phyloP scores from a whole-genome alignment of 2,113 vertebrate species.

The Bostrychus sinensis region DNA sequence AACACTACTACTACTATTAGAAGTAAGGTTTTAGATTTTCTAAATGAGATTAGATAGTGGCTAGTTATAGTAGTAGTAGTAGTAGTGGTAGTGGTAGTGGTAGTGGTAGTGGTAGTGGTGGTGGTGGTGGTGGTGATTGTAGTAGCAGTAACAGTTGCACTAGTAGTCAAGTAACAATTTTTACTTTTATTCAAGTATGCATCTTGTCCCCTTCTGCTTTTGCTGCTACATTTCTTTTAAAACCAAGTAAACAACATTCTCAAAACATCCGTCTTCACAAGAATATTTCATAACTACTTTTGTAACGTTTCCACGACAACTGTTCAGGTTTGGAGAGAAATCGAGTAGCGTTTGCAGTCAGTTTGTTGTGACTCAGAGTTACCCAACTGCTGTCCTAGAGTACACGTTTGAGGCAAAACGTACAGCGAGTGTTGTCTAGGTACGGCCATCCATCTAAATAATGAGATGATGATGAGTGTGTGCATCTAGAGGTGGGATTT shows the following conservation, averaged over 20 bases:
- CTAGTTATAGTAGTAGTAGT: no score
- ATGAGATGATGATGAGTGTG: slow-evolving; percentile 2
- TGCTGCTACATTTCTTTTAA: not conserved
- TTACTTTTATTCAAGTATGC: not conserved
- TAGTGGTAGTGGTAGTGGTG: no score
- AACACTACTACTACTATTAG: no score
- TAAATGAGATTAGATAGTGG: no score
- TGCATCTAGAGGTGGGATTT: slow-evolving; percentile 1
- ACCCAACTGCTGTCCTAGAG: slow-evolving; percentile 34
- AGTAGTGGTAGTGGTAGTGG: no score
- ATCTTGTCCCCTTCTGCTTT: not conserved
- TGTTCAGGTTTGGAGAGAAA: slow-evolving; percentile 20
- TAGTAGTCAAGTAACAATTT: no score
- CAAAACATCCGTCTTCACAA: slow-evolving; percentile 7
- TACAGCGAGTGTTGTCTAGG: slow-evolving; percentile 1
- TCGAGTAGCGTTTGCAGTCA: slow-evolving; percentile 27
- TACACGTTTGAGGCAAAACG: slow-evolving; percentile 27
- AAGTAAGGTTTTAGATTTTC: no score
- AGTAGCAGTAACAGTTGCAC: no score
- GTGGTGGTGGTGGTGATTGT: no score
- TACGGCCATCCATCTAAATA: slow-evolving; percentile 14
- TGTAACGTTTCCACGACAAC: slow-evolving; percentile 20
- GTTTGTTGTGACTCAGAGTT: slow-evolving; percentile 42
- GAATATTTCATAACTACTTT: slow-evolving; percentile 10
- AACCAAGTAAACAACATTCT: not conserved